Conservation (phyloP, 2,113 vertebrate genomes). For the Protomyctophum bolini region DNA sequence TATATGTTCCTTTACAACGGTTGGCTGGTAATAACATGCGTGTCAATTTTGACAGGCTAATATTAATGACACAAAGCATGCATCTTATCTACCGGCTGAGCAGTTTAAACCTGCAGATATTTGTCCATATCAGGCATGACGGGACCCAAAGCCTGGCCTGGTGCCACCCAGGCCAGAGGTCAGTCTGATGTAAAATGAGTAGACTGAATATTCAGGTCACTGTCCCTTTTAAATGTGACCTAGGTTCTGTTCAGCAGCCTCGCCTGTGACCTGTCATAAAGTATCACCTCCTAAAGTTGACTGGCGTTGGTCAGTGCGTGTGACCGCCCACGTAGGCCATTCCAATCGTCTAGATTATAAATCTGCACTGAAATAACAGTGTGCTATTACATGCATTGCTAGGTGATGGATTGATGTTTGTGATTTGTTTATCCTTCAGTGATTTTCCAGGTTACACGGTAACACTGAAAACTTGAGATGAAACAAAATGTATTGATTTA, state of each 20-base stretch:
- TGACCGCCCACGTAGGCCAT: neutral
- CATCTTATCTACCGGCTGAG: too few relatives aligned
- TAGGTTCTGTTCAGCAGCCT: slow-evolving; percentile 15
- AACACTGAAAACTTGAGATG: too few relatives aligned
- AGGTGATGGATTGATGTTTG: too few relatives aligned
- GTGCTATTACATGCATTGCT: too few relatives aligned
- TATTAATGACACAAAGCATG: neutral
- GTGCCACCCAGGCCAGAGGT: slow-evolving; percentile 24
- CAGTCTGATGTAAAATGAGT: slow-evolving; percentile 39
- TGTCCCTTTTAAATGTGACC: slow-evolving; percentile 47
- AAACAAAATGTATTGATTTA: too few relatives aligned
- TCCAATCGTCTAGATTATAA: too few relatives aligned
- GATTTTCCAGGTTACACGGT: too few relatives aligned
- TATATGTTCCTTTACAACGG: too few relatives aligned
- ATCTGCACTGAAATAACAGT: too few relatives aligned
- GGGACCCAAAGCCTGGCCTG: slow-evolving; percentile 11
- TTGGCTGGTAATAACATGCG: neutral
- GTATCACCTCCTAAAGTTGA: slow-evolving; percentile 24
- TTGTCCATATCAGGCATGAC: neutral
- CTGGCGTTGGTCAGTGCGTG: slow-evolving; percentile 13
- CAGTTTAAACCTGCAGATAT: neutral
- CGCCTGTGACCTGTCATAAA: slow-evolving; percentile 35
- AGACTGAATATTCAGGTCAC: slow-evolving; percentile 33
- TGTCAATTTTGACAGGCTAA: neutral
- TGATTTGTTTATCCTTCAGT: too few relatives aligned